Evolutionary conservation across 2,113 vertebrate genomes (phyloP), one percentile per base, ranked within the genome.

Genomic region (Psilopogon haemacephalus): DNA sequence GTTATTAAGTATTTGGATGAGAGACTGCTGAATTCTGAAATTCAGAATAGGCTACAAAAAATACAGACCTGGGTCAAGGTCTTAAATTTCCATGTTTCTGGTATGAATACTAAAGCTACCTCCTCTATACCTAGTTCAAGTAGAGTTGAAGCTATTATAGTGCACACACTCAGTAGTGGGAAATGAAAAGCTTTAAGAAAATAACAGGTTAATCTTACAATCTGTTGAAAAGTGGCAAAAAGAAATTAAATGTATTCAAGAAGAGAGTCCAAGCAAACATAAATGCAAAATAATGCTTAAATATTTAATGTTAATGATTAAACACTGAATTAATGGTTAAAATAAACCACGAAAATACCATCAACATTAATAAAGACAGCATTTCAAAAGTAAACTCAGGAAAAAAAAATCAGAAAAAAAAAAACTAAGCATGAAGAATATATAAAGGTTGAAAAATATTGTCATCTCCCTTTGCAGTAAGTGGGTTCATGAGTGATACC

Each of bases 281-380:
- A 63, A 95, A 95, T 26, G 28, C 64, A 89, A 91, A 87, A 65
- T 50, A 92, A 54, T 40, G 40, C 33, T 12, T 33, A 40, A 95
- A 82, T 24, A 44, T n/a, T n/a, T n/a, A n/a, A n/a, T n/a, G n/a
- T n/a, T n/a, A n/a, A n/a, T n/a, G n/a, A 82, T 76, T 83, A 65
- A 89, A 91, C 87, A 50, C 30, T 80, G 70, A 92, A 82, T 62
- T 84, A 89, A 82, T 73, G 68, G 71, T 89, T 73, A 91, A 94
- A 95, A 93, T 80, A 93, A 95, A 70, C 60, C 59, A 79, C 30
- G 28, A 89, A 79, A 95, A 84, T 65, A 48, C 40, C 50, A 92
- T 83, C 86, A 90, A 76, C 87, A 50, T 64, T 77, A 93, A 87
- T 89, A 73, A 83, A 90, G 78, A 70, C 38, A n/a, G 2, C 67